These are phyloP conservation scores for Chelidonichthys spinosus DNA, from an alignment of 2,797 vertebrate genomes.

Conservation along the genomic window DNA sequence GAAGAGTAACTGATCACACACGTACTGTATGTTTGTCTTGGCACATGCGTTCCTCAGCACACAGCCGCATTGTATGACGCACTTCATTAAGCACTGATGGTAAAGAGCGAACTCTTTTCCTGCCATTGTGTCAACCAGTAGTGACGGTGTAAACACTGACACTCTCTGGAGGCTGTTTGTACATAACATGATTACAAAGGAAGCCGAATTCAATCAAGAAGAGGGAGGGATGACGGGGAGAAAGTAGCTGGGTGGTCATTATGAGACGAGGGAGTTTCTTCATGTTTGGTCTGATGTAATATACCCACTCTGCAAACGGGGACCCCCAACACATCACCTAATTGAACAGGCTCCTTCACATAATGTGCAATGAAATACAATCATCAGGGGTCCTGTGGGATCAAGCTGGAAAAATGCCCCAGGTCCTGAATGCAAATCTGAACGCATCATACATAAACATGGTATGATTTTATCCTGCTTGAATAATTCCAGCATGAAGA, in stretches of 20 bases:
- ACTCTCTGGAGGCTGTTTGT: conserved; percentile 43
- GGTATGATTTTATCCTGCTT: conserved; percentile 15
- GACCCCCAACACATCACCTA: conserved; percentile 11
- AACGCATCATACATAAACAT: conserved; percentile 32
- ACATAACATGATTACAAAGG: conserved; percentile 55
- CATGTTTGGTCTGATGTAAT: conserved; percentile 62
- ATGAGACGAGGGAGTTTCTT: conserved; percentile 33
- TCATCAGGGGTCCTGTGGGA: conserved; percentile 25
- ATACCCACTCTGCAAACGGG: conserved; percentile 44
- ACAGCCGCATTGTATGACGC: conserved; percentile 3
- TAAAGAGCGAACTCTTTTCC: conserved; percentile 26
- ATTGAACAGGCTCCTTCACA: conserved; percentile 24
- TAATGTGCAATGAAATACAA: conserved; percentile 48
- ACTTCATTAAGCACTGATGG: conserved; percentile 50
- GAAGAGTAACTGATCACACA: conserved; percentile 17
- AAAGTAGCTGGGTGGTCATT: conserved; percentile 22
- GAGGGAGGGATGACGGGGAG: conserved; percentile 21
- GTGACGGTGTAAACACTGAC: conserved; percentile 35
- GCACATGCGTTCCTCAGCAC: conserved; percentile 5
- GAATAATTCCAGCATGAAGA: conserved; percentile 17
- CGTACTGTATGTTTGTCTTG: conserved; percentile 27
- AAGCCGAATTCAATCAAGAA: conserved; percentile 51
- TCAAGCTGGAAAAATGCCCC: conserved; percentile 19
- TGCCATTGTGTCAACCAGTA: conserved; percentile 46
- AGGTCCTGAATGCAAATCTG: conserved; percentile 43